Evolutionary conservation across 1,140 invertebrate genomes (phyloP).

Genomic region (Magallana ariakensis): DNA sequence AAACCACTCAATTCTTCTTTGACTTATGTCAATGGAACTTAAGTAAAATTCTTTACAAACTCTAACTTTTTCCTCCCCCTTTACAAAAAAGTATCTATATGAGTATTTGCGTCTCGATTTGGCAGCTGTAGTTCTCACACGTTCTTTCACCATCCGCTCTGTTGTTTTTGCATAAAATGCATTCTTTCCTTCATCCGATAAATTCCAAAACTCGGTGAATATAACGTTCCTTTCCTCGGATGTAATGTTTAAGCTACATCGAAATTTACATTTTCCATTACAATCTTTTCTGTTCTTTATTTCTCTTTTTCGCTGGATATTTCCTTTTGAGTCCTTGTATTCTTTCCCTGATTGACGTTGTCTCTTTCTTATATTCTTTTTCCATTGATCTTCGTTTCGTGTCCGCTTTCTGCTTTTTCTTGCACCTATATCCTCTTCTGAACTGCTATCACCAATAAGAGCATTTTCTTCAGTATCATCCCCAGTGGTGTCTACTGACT

Average conservation of each 20-base stretch:
- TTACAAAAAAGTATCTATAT: constrained; percentile 30
- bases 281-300: neutral
- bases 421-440: neutral
- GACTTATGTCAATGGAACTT: constrained; percentile 46
- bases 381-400: neutral
- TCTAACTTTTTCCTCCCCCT: neutral
- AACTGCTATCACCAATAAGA: neutral
- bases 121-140: neutral
- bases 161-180: constrained; percentile 28
- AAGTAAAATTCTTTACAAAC: constrained; percentile 50
- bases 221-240: constrained; percentile 15
- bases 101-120: constrained; percentile 16
- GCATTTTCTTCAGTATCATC: neutral
- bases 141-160: neutral
- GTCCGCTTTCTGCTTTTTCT: neutral
- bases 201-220: constrained; percentile 24
- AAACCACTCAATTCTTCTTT: constrained; percentile 42
- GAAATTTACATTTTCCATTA: neutral
- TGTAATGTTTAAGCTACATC: constrained; percentile 12
- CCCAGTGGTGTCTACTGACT: neutral
- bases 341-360: neutral
- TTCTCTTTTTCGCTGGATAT: neutral
- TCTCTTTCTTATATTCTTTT: neutral
- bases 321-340: neutral
- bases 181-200: constrained; percentile 33